Percentiles rank a stretch among this genome's conserved stretches.
phyloP scores from a whole-genome alignment of 2,113 vertebrate genomes.

The Bettongia penicillata region DNA sequence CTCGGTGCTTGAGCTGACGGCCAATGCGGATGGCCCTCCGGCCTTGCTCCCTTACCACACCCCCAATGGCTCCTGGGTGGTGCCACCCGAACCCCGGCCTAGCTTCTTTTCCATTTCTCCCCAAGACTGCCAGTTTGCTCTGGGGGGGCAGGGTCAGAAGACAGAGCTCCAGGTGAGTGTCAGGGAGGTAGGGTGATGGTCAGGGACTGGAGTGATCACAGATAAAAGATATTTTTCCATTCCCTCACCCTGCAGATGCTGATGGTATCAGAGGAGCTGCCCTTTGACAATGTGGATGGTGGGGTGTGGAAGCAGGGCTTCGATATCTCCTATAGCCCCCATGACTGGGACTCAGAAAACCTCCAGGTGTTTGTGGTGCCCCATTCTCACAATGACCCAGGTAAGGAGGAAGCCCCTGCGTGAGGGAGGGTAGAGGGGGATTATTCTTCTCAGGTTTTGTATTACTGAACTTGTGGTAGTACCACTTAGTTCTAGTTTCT shows the following conservation, averaged over 20 bases:
- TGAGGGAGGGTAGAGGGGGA: neutral
- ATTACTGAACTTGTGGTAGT: neutral
- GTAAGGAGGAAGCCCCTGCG: constrained; percentile 78
- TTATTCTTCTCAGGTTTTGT: neutral
- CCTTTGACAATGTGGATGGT: constrained; percentile 95
- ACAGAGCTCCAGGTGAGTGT: constrained; percentile 91
- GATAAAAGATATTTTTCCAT: neutral
- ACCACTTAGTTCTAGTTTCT: neutral
- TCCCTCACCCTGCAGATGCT: constrained; percentile 89
- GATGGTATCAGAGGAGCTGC: constrained; percentile 91
- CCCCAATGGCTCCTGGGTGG: constrained; percentile 92
- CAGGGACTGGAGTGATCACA: rapidly evolving
- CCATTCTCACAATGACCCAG: constrained; percentile 98
- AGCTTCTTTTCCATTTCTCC: constrained; percentile 92
- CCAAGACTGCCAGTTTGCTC: constrained; percentile 94
- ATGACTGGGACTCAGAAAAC: constrained; percentile 92
- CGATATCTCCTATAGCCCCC: constrained; percentile 92
- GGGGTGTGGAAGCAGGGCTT: constrained; percentile 99
- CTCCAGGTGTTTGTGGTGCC: constrained; percentile 97
- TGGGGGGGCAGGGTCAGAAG: constrained; percentile 82
- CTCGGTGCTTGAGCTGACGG: constrained; percentile 97
- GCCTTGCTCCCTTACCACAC: constrained; percentile 88
- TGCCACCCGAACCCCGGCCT: constrained; percentile 91
- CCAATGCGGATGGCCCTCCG: constrained; percentile 86
- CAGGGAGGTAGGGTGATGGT: neutral